Percentiles rank a stretch among this genome's conserved stretches.
phyloP scores from a whole-genome alignment of 2,113 vertebrate genomes.

The Ptychochromis oligacanthus region DNA sequence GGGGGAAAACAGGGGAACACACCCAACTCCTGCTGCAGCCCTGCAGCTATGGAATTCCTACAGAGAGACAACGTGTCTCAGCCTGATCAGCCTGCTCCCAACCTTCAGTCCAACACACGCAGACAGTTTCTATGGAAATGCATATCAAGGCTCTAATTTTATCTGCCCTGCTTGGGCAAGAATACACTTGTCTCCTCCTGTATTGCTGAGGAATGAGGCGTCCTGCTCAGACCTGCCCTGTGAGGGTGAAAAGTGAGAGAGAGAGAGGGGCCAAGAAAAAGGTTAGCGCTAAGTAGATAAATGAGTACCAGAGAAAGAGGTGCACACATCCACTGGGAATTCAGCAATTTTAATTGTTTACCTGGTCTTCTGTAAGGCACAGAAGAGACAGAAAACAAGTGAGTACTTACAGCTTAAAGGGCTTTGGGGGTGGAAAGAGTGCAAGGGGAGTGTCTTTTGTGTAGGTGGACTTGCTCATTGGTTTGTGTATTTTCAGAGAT shows the following conservation, averaged over 20 bases:
- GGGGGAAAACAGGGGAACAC: constrained; percentile 25
- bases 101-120: constrained; percentile 12
- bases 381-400: constrained; percentile 70
- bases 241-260: constrained; percentile 21
- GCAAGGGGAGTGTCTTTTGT: not conserved
- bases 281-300: constrained; percentile 9
- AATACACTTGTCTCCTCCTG: constrained; percentile 57
- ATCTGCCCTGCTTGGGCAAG: constrained; percentile 60
- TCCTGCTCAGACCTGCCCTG: constrained; percentile 72
- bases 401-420: constrained; percentile 17
- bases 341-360: not conserved
- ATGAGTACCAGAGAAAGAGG: constrained; percentile 21
- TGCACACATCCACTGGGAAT: constrained; percentile 4
- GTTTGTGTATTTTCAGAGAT: not conserved
- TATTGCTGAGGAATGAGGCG: constrained; percentile 70
- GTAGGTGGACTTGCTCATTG: not conserved
- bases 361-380: constrained; percentile 62
- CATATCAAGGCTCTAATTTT: constrained; percentile 60
- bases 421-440: not conserved
- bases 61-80: constrained; percentile 64
- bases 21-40: constrained; percentile 47
- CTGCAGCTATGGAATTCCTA: constrained; percentile 69
- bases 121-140: constrained; percentile 28
- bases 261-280: not conserved
- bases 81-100: constrained; percentile 54